Evolutionary conservation across 1,140 invertebrate genomes (phyloP), one percentile per base, ranked within the genome.

Genomic region (Oryzaephilus surinamensis): DNA sequence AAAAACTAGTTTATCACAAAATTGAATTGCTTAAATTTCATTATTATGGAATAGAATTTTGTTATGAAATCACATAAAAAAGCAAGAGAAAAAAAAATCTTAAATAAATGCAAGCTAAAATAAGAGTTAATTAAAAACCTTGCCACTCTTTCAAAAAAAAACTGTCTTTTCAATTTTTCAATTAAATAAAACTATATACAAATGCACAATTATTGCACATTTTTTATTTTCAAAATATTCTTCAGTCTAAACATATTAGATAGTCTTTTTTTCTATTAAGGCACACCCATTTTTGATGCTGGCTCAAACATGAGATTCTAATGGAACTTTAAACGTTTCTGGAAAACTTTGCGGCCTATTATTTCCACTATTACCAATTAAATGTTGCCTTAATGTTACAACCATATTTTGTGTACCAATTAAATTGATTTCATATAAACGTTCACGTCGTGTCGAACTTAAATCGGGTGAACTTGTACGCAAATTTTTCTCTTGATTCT

Each of bases 381-480:
- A 58, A 34, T 71, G 60, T 32, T 62, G 58, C 15, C 52, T 41
- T 10, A 62, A 39, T 0, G 60, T 68, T n/a, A 70, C 66, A 16
- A 72, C 66, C 41, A 72, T 69, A 36, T 69, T 67, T 33, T 69
- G 69, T 1, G 66, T 65, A 2, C 64, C 65, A 6, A 67, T 58
- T 38, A 71, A 63, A 3, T 72, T 70, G 48, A 73, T 67, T 37
- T 72, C 67, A 4, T 72, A 58, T 35, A 71, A 65, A 54, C 68
- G 28, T 46, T 64, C 47, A 44, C 61, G 46, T 50, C 70, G 41
- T 49, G 66, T 38, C 46, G 64, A 63, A 49, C 71, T 74, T 3
- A 78, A 54, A 55, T 78, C 75, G 5, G 76, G 76, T 4, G 74
- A 77, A 42, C 73, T 76, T 0, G 74, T 77, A 37, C 74, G 52